phyloP scores from a whole-genome alignment of 2,888 invertebrate genomes.

The Adineta ricciae region DNA sequence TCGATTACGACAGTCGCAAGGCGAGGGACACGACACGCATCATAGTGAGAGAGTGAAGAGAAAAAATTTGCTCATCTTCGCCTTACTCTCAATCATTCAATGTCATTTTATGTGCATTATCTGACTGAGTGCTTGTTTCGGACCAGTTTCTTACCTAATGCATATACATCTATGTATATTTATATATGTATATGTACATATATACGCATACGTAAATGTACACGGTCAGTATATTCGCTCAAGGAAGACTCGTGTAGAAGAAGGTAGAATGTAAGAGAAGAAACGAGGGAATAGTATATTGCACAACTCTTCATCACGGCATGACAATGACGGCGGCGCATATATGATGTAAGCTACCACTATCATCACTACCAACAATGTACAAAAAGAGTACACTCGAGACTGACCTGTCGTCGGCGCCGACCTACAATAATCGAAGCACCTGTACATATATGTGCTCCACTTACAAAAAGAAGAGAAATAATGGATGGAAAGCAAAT shows the following conservation, averaged over 20 bases:
- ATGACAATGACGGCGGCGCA: neutral
- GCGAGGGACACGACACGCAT: slow-evolving; percentile 13
- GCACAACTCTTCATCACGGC: neutral
- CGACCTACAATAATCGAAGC: neutral
- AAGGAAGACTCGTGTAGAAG: neutral
- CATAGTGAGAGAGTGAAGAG: neutral
- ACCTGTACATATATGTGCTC: neutral
- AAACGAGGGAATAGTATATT: neutral
- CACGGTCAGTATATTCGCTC: neutral
- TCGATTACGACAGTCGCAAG: slow-evolving; percentile 8
- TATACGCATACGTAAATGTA: neutral
- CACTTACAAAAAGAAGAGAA: neutral
- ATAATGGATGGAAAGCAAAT: neutral
- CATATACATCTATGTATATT: neutral
- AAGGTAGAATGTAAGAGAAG: slow-evolving; percentile 9
- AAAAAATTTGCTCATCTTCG: neutral
- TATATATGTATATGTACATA: too few relatives aligned
- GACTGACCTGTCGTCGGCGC: neutral
- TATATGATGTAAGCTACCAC: neutral
- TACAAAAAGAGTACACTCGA: neutral
- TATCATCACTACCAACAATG: neutral
- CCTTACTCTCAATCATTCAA: neutral
- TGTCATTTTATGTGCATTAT: neutral
- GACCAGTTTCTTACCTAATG: slow-evolving; percentile 5
- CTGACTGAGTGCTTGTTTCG: neutral